phyloP scores from a whole-genome alignment of 2,888 invertebrate genomes.

The Rhagium mordax region DNA sequence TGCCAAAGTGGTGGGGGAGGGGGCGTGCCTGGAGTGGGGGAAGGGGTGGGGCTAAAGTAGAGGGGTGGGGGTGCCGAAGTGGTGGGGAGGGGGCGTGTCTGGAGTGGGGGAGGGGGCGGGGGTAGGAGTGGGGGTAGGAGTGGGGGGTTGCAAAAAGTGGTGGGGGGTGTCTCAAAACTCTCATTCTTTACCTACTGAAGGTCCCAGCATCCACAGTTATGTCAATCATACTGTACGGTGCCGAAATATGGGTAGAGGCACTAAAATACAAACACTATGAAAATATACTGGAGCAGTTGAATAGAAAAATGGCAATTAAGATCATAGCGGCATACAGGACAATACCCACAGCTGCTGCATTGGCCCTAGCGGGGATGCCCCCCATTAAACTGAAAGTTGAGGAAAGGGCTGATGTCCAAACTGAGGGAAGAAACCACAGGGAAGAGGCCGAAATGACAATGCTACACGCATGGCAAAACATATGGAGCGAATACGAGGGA shows the following conservation, averaged over 20 bases:
- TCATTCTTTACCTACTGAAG: too few relatives aligned
- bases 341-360: slow-evolving; percentile 6
- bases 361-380: slow-evolving; percentile 12
- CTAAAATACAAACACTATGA: not conserved
- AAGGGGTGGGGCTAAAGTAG: too few relatives aligned
- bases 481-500: not conserved
- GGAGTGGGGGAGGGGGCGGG: too few relatives aligned
- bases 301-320: slow-evolving; percentile 11
- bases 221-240: slow-evolving; percentile 2
- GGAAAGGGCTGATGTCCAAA: not conserved
- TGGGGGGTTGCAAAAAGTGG: too few relatives aligned
- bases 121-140: too few relatives aligned
- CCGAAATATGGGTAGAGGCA: not conserved
- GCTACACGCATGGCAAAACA: slow-evolving; percentile 4
- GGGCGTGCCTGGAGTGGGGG: too few relatives aligned
- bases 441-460: not conserved
- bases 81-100: too few relatives aligned
- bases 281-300: not conserved
- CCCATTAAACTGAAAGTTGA: slow-evolving; percentile 15
- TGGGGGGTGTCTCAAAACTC: too few relatives aligned
- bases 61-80: too few relatives aligned
- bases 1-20: too few relatives aligned
- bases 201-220: not conserved
- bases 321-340: slow-evolving; percentile 28
- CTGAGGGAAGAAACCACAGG: not conserved